phyloP scores from a whole-genome alignment of 2,113 vertebrate species.

The Felis chaus region DNA sequence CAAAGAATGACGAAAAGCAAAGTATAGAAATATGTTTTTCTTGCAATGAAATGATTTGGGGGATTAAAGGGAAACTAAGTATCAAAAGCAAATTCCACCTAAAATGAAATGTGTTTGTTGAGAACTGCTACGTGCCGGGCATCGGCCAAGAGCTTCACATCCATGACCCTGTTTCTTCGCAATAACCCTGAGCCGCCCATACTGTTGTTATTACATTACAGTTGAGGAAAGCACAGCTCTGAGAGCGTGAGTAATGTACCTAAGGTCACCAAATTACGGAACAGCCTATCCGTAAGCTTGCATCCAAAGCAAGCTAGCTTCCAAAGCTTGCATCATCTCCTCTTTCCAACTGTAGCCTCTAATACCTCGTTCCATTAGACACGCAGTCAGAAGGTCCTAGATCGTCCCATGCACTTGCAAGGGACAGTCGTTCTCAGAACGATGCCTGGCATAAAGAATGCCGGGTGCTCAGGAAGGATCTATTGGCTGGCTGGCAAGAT shows the following conservation, averaged over 20 bases:
- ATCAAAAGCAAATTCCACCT: neutral
- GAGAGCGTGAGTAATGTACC: neutral
- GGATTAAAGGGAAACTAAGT: neutral
- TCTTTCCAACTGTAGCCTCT: neutral
- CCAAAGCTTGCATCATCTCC: neutral
- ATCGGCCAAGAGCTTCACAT: neutral
- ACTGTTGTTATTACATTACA: no score
- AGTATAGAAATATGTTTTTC: neutral
- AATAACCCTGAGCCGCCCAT: rapidly evolving
- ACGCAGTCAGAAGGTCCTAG: neutral
- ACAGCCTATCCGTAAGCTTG: neutral
- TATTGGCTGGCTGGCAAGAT: neutral
- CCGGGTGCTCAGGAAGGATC: neutral
- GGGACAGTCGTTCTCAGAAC: neutral
- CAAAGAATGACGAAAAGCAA: neutral
- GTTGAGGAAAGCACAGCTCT: neutral
- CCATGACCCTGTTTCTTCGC: neutral
- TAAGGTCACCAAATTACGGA: neutral
- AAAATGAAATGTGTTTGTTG: neutral
- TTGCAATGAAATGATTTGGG: neutral
- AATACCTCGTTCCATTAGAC: neutral
- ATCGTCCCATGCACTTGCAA: neutral
- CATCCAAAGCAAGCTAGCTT: neutral
- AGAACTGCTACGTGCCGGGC: neutral
- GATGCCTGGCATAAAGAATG: neutral